Conservation (phyloP, 2,797 vertebrate genomes). For the Apodemus agrarius region DNA sequence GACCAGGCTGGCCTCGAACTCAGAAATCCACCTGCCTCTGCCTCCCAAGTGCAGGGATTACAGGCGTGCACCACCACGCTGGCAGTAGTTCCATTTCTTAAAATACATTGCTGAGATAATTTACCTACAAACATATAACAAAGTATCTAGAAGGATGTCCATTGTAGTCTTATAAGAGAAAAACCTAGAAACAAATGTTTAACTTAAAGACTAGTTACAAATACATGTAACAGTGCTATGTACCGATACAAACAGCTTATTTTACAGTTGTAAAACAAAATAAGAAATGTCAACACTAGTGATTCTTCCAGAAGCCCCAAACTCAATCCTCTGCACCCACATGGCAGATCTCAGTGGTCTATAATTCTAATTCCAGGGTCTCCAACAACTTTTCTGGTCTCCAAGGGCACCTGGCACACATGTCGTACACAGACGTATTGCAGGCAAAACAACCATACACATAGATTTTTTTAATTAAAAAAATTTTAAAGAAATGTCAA, state of each 20-base stretch:
- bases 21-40: too few relatives aligned
- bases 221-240: neutral
- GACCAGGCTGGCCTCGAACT: too few relatives aligned
- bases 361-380: neutral
- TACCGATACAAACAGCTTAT: neutral
- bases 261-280: slow-evolving; percentile 16
- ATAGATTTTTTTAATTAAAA: neutral
- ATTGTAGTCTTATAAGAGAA: slow-evolving; percentile 15
- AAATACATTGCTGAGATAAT: slow-evolving; percentile 21
- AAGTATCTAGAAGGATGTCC: slow-evolving; percentile 37
- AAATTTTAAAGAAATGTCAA: neutral
- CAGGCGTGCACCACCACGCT: too few relatives aligned
- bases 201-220: slow-evolving; percentile 54
- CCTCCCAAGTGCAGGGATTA: too few relatives aligned
- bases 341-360: neutral
- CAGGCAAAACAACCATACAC: neutral
- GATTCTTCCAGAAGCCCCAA: neutral
- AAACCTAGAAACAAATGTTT: slow-evolving; percentile 46
- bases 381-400: neutral
- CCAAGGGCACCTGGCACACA: neutral
- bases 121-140: slow-evolving; percentile 18
- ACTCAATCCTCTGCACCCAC: neutral
- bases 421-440: neutral
- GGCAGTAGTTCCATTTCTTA: slow-evolving; percentile 55
- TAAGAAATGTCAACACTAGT: neutral